A percentile compares a stretch with the other conserved stretches of the same genome.
Conservation (phyloP, 2,113 vertebrate genomes). For the Psittacula cyanocephala region DNA sequence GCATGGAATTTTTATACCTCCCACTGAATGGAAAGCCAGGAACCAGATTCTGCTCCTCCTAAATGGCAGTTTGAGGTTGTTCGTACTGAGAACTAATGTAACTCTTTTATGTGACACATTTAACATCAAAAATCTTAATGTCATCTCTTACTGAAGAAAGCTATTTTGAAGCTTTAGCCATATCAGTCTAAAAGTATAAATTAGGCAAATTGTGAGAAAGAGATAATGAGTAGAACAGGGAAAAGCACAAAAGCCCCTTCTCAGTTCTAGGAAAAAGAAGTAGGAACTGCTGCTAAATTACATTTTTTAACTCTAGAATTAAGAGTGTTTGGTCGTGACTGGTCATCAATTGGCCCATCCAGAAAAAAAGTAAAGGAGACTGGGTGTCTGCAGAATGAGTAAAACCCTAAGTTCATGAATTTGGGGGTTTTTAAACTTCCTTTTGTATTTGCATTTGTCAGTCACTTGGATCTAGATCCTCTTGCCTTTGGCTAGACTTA, state of each 20-base stretch:
- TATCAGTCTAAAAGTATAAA: background rate
- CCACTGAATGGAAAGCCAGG: background rate
- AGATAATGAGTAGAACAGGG: background rate
- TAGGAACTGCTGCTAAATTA: background rate
- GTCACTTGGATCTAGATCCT: background rate
- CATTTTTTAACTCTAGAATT: background rate
- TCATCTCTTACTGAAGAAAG: background rate
- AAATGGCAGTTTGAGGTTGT: background rate
- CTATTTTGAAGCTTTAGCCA: background rate
- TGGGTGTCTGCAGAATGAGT: background rate
- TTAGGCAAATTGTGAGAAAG: background rate
- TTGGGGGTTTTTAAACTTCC: background rate
- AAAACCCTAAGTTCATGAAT: background rate
- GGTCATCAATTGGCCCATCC: background rate
- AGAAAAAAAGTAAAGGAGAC: background rate
- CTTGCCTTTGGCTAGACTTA: background rate
- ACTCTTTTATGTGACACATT: background rate
- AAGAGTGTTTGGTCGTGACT: background rate
- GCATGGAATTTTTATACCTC: background rate
- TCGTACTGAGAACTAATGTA: background rate
- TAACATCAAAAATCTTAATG: background rate
- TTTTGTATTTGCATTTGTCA: accelerated
- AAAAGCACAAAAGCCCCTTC: background rate
- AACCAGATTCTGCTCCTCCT: background rate
- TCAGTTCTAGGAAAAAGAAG: background rate